Conservation (phyloP, 2,797 vertebrate species). For the Aulostomus chinensis region DNA sequence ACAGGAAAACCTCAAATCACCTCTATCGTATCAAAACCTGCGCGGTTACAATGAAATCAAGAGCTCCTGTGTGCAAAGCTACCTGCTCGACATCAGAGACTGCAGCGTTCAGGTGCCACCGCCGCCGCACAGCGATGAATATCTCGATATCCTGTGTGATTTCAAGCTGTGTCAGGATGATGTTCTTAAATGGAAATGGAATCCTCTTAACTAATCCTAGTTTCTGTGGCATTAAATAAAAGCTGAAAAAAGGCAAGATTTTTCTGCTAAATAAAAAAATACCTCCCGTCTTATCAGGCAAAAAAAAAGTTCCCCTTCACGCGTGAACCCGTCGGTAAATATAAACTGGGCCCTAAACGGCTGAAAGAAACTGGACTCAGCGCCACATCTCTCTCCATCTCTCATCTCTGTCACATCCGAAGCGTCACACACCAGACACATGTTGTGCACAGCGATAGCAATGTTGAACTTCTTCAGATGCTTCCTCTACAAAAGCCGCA, state of each 20-base stretch:
- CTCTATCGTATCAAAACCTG: slow-evolving; percentile 19
- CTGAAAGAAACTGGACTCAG: too few relatives aligned
- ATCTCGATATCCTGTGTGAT: slow-evolving; percentile 24
- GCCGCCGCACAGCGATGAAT: slow-evolving; percentile 29
- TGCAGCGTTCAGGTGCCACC: slow-evolving; percentile 22
- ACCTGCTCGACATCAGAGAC: slow-evolving; percentile 42
- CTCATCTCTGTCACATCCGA: too few relatives aligned
- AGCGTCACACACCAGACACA: too few relatives aligned
- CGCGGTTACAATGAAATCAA: slow-evolving; percentile 35
- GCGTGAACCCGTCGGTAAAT: too few relatives aligned
- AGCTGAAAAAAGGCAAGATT: slow-evolving; percentile 23
- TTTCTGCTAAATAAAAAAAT: slow-evolving; percentile 25
- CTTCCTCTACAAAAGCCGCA: too few relatives aligned
- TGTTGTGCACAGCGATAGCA: too few relatives aligned
- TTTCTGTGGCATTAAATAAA: slow-evolving; percentile 39
- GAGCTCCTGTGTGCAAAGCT: slow-evolving; percentile 32
- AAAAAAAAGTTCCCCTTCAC: slow-evolving; percentile 9
- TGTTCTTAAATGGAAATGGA: slow-evolving; percentile 31
- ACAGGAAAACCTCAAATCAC: slow-evolving; percentile 11
- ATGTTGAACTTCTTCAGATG: too few relatives aligned
- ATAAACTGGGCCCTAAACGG: too few relatives aligned
- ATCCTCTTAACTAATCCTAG: slow-evolving; percentile 35
- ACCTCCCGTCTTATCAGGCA: slow-evolving; percentile 19
- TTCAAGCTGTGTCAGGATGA: slow-evolving; percentile 23
- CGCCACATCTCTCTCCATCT: too few relatives aligned